phyloP scores from a whole-genome alignment of 2,113 vertebrate species.

The Lethenteron camtschaticum region DNA sequence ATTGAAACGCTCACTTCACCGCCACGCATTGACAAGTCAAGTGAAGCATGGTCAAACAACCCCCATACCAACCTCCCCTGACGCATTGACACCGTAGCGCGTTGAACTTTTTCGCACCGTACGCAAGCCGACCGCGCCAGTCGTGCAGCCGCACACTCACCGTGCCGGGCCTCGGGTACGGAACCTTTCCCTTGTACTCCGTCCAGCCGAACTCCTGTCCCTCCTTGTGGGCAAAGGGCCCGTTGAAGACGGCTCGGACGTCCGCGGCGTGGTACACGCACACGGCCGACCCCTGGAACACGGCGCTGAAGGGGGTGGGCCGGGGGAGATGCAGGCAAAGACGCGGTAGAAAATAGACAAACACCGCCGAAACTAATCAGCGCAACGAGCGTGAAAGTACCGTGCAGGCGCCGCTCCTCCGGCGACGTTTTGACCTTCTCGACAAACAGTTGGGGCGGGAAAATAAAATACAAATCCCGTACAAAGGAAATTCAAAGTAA shows the following conservation, averaged over 20 bases:
- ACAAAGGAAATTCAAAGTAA: no score
- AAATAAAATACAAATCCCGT: no score
- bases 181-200: slow-evolving; percentile 70
- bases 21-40: no score
- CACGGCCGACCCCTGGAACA: slow-evolving; percentile 92
- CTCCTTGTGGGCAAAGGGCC: slow-evolving; percentile 86
- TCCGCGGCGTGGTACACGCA: slow-evolving; percentile 89
- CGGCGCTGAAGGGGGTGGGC: slow-evolving; percentile 32
- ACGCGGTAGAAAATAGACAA: no score
- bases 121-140: slow-evolving; percentile 8
- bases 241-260: slow-evolving; percentile 70
- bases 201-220: slow-evolving; percentile 77
- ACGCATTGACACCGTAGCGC: slow-evolving; percentile 14
- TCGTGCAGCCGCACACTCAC: slow-evolving; percentile 24
- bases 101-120: slow-evolving; percentile 12
- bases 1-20: neutral
- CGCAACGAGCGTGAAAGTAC: no score
- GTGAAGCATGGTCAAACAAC: slow-evolving; percentile 7
- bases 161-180: slow-evolving; percentile 75
- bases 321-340: slow-evolving; percentile 6
- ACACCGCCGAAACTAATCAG: no score
- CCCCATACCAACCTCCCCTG: slow-evolving; percentile 12
- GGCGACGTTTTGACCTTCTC: no score
- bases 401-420: no score
- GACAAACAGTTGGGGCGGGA: no score